Percentiles rank a stretch among this genome's conserved stretches.
Conservation (phyloP, 2,888 invertebrate genomes). For the Cancer borealis region DNA sequence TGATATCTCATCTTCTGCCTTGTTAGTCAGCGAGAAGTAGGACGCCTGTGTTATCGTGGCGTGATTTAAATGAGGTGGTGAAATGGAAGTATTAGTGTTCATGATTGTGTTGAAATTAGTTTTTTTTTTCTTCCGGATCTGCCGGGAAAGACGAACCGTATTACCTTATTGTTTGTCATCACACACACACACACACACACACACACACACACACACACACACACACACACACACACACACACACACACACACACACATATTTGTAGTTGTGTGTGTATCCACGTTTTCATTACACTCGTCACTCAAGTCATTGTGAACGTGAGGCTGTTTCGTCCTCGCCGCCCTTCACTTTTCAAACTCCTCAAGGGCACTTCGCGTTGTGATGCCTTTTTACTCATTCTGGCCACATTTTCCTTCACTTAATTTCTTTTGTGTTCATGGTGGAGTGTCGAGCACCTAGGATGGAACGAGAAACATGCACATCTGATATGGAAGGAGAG, state of each 20-base stretch:
- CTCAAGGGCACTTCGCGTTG: not conserved
- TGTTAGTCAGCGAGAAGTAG: not conserved
- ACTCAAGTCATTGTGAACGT: not conserved
- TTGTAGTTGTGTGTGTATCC: not conserved
- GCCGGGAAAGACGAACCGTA: not conserved
- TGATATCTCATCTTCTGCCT: not conserved
- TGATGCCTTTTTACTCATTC: not conserved
- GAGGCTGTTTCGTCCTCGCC: not conserved
- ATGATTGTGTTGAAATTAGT: not conserved
- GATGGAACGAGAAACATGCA: not conserved
- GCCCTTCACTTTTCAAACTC: not conserved
- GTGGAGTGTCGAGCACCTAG: not conserved
- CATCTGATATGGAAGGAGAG: not conserved
- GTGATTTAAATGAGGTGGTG: not conserved
- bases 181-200: not conserved
- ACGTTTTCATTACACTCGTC: not conserved
- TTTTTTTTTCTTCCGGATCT: not conserved
- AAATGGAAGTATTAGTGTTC: not conserved
- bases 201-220: slow-evolving; percentile 32
- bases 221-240: not conserved
- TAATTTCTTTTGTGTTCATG: not conserved
- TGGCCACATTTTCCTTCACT: not conserved
- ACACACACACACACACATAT: not conserved
- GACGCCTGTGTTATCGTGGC: not conserved
- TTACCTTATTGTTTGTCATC: not conserved